Evolutionary conservation across 2,113 vertebrate species (phyloP).

Genomic region (Xiphophorus hellerii): DNA sequence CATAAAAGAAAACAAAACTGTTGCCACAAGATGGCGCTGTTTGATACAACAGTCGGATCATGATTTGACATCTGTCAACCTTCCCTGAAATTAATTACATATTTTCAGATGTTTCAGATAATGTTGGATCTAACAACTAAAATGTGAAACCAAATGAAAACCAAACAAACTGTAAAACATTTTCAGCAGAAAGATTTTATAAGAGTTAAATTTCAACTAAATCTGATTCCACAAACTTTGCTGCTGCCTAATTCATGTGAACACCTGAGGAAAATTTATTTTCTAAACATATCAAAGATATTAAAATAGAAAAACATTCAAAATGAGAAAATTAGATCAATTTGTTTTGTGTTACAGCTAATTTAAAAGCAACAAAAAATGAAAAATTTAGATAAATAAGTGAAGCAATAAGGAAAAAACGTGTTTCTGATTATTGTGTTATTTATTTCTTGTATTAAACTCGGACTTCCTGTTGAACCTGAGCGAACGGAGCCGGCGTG

Average conservation of each 20-base stretch:
- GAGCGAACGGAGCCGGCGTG: constrained; percentile 7
- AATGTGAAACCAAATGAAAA: background rate
- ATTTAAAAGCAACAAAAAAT: background rate
- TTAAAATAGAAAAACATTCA: background rate
- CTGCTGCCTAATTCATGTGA: background rate
- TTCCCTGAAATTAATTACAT: constrained; percentile 20
- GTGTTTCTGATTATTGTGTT: background rate
- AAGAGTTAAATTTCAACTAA: background rate
- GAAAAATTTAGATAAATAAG: background rate
- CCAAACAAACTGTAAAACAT: background rate
- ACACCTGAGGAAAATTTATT: background rate
- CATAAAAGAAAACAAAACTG: background rate
- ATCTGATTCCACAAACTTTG: background rate
- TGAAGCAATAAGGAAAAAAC: background rate
- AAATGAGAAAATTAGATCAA: no score
- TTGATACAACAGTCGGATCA: constrained; percentile 9
- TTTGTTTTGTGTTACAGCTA: background rate
- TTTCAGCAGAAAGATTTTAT: background rate
- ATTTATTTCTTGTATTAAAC: background rate
- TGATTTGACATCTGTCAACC: constrained; percentile 3
- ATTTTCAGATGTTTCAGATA: background rate
- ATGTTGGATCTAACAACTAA: background rate
- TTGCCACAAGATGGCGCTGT: constrained; percentile 63
- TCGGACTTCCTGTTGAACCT: background rate
- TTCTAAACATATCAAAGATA: background rate